phyloP scores from a whole-genome alignment of 2,797 vertebrate species.

The Lepilemur ruficaudatus region DNA sequence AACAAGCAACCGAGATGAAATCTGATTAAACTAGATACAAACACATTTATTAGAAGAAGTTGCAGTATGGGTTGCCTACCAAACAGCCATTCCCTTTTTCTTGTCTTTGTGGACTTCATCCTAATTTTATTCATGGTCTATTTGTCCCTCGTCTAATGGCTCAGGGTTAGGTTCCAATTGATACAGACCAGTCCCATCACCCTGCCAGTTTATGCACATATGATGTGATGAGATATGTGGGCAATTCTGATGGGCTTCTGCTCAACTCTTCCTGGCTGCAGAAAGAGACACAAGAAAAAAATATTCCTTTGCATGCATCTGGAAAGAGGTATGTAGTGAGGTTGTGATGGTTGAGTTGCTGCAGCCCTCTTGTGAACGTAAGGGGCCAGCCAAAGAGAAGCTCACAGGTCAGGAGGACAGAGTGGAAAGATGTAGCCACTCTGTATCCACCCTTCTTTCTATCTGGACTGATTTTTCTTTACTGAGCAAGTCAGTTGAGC shows the following conservation, averaged over 20 bases:
- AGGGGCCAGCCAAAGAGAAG: background rate
- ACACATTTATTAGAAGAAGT: background rate
- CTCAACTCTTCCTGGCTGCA: background rate
- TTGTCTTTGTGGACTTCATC: background rate
- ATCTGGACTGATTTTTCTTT: background rate
- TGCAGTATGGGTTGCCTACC: background rate
- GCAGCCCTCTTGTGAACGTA: background rate
- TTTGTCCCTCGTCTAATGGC: background rate
- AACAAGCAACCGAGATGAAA: background rate
- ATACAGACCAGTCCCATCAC: background rate
- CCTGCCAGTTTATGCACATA: background rate
- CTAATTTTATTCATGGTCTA: background rate
- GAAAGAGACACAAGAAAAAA: background rate
- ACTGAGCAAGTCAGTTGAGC: background rate
- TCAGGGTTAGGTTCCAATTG: background rate
- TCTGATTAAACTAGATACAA: background rate
- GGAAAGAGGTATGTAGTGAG: background rate
- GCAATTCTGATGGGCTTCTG: background rate
- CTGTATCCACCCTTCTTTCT: background rate
- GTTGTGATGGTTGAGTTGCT: background rate
- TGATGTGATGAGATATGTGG: background rate
- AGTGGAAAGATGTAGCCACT: background rate
- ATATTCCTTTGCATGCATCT: background rate
- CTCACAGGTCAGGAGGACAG: background rate
- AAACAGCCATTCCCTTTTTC: background rate